A percentile compares a stretch with the other conserved stretches of the same genome.
Evolutionary conservation across 2,797 vertebrate species (phyloP).

Genomic region (Calcarius lapponicus): DNA sequence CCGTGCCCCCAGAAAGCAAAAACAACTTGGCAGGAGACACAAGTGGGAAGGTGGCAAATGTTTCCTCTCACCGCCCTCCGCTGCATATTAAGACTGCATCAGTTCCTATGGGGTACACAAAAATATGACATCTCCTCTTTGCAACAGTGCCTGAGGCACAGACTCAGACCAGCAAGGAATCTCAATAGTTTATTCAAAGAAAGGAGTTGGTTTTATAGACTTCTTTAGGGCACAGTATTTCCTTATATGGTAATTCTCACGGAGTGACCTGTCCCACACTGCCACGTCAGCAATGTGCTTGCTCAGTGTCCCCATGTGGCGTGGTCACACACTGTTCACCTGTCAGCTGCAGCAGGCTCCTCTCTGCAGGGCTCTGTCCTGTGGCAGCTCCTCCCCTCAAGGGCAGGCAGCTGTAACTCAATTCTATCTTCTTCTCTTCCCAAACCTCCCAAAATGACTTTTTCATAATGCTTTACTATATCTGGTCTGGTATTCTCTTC

Average conservation of each 20-base stretch:
- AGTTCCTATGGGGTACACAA: not conserved
- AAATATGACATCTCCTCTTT: not conserved
- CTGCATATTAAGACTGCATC: not conserved
- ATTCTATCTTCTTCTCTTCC: not conserved
- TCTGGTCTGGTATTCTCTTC: not conserved
- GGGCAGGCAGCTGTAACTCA: not conserved
- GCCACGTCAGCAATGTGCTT: not conserved
- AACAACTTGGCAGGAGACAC: not conserved
- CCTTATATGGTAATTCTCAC: too few species aligned
- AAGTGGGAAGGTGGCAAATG: fast-evolving
- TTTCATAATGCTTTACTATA: not conserved
- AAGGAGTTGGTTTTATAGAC: not conserved
- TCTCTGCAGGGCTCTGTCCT: not conserved
- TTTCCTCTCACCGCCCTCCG: not conserved
- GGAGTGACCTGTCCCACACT: too few species aligned
- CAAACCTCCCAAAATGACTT: not conserved
- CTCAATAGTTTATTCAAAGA: not conserved
- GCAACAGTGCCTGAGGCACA: not conserved
- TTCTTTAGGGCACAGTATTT: too few species aligned
- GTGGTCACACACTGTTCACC: not conserved
- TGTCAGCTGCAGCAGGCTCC: not conserved
- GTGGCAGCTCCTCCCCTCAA: not conserved
- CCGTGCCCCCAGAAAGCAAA: not conserved
- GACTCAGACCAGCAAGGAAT: not conserved
- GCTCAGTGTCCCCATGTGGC: not conserved